Evolutionary conservation across 1,140 invertebrate genomes (phyloP).

Genomic region (Caerostris darwini): DNA sequence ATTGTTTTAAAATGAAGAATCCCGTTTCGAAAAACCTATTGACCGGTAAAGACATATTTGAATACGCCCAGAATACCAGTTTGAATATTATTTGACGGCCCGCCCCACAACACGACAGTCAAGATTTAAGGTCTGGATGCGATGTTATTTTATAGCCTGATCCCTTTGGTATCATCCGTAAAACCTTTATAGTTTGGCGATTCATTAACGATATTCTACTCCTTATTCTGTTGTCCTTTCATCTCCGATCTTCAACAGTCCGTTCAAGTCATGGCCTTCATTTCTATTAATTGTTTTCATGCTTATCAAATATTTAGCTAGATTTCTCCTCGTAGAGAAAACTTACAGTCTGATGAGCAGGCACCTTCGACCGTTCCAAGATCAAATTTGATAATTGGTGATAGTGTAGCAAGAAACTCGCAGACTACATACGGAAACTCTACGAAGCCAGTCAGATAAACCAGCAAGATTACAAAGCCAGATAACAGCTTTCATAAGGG

Average conservation of each 20-base stretch:
- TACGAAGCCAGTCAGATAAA: too few relatives aligned
- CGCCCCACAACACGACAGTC: background rate
- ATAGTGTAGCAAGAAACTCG: too few relatives aligned
- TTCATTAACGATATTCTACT: background rate
- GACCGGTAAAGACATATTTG: background rate
- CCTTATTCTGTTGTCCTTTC: background rate
- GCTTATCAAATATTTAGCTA: too few relatives aligned
- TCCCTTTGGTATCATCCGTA: background rate
- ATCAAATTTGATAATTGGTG: too few relatives aligned
- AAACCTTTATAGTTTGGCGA: background rate
- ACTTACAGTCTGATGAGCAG: too few relatives aligned
- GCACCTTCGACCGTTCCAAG: too few relatives aligned
- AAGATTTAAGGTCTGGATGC: background rate
- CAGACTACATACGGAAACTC: too few relatives aligned
- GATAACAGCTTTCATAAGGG: too few relatives aligned
- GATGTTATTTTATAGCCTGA: background rate
- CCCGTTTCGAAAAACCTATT: background rate
- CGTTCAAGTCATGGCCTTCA: too few relatives aligned
- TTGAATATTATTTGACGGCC: accelerated
- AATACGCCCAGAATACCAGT: background rate
- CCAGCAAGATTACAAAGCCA: too few relatives aligned
- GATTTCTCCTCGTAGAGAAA: too few relatives aligned
- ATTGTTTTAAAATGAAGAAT: background rate
- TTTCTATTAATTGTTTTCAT: too few relatives aligned
- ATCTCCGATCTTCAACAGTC: background rate